Evolutionary conservation across 2,888 invertebrate genomes (phyloP), one percentile per base, ranked within the genome.

Genomic region (Boloria selene): DNA sequence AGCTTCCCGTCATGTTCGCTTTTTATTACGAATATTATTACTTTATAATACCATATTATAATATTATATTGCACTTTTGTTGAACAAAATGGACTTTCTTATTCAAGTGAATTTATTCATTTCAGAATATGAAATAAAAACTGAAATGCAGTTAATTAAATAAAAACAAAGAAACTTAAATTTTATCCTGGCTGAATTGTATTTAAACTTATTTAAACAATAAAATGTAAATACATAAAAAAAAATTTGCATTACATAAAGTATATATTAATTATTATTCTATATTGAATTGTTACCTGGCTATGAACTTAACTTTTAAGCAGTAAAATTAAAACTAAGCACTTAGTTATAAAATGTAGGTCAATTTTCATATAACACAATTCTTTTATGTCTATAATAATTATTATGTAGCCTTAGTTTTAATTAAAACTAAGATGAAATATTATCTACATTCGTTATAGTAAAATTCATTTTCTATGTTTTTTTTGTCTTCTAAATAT

Each of bases 21-120:
- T 51, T 51, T 58, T 64, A 64, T 58, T 42, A 59, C 45, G 53
- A 59, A 52, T 47, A 44, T 38, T 47, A 49, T 51, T 18, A 53
- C 17, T 47, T 31, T 45, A 52, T 52, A 56, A 45, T 56, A 56
- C 45, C 45, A 56, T 45, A 56, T 56, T 56, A 56, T 22, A 45
- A 56, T 45, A 56, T 56, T 56, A 56, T 22, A 45, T n/a, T 56
- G 56, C 56, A 56, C 22, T 45, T 45, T 45, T 56, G 45, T 26
- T 45, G 5, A 13, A 38, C 22, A 13, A 44, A 55, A 60, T 31
- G 31, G 31, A 60, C 26, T 14, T 42, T 44, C n/a, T 53, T 61
- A 10, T 38, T 38, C 31, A 38, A 38, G 31, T 38, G 2, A 38
- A 38, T 38, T 38, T 7, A 38, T 44, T 44, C 14, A 16, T 59